A percentile compares a stretch with the other conserved stretches of the same genome.
These are phyloP conservation scores for Drosophila kuntzei DNA, from an alignment of 2,888 invertebrate species.

Conservation along the genomic window DNA sequence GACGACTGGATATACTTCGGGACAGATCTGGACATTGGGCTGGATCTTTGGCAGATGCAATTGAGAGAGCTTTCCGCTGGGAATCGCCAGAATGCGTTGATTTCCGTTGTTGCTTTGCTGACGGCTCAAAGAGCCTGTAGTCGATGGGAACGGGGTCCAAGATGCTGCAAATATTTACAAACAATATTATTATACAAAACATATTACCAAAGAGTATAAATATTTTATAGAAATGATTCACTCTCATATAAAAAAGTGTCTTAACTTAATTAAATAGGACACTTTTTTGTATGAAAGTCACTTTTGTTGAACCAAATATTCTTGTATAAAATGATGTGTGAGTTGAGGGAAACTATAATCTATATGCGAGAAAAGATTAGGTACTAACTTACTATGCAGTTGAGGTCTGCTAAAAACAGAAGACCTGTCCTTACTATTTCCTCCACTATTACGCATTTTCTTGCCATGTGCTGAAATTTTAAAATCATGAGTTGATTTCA, in stretches of 20 bases:
- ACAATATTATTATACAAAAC: neutral
- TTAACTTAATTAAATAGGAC: too few species aligned
- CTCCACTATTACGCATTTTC: constrained; percentile 82
- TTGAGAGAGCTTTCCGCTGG: constrained; percentile 77
- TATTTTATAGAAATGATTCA: too few species aligned
- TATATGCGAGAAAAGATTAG: constrained; percentile 63
- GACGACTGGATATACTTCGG: constrained; percentile 79
- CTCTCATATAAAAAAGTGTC: too few species aligned
- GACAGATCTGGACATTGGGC: constrained; percentile 82
- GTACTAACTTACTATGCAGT: constrained; percentile 88
- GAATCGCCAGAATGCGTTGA: constrained; percentile 63
- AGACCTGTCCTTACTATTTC: constrained; percentile 85
- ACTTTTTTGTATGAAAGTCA: neutral
- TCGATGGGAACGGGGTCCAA: constrained; percentile 84
- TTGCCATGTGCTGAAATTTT: constrained; percentile 78
- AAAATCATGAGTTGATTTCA: neutral
- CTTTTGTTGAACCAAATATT: neutral
- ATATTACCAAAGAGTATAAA: too few species aligned
- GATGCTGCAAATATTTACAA: constrained; percentile 68
- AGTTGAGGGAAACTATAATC: neutral
- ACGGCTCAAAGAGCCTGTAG: constrained; percentile 84
- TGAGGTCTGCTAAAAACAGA: constrained; percentile 86
- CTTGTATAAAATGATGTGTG: neutral
- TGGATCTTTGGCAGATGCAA: constrained; percentile 77
- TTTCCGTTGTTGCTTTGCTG: constrained; percentile 82